Conservation (phyloP, 2,113 vertebrate genomes). For the Capreolus pygargus region DNA sequence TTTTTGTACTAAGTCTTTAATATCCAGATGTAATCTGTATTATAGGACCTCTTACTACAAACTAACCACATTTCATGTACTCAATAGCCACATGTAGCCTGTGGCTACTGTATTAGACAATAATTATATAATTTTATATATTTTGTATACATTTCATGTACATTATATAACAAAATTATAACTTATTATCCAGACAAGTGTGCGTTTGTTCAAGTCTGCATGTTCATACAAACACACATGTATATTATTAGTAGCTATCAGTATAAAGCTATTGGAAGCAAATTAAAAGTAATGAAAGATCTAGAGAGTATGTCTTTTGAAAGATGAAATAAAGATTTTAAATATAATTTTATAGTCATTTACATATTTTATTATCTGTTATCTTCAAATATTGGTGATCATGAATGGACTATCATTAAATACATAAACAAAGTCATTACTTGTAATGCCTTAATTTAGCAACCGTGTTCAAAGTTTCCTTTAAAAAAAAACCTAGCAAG, state of each 20-base stretch:
- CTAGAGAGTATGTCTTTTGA: background rate
- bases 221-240: background rate
- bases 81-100: background rate
- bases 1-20: background rate
- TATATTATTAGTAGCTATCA: background rate
- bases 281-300: background rate
- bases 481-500: background rate
- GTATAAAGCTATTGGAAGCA: background rate
- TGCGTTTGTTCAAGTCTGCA: background rate
- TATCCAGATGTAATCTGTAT: background rate
- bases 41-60: background rate
- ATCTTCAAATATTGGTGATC: background rate
- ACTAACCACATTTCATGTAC: background rate
- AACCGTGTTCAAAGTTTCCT: background rate
- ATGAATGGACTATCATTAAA: background rate
- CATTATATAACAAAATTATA: background rate
- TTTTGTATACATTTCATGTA: background rate
- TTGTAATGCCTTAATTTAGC: background rate
- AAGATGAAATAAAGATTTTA: slow-evolving; percentile 3
- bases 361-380: background rate
- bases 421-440: background rate
- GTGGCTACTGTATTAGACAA: background rate
- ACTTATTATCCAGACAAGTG: background rate
- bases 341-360: background rate
- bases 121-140: background rate